These are phyloP conservation scores for Centropus bengalensis DNA, from an alignment of 2,113 vertebrate genomes.

Conservation along the genomic window DNA sequence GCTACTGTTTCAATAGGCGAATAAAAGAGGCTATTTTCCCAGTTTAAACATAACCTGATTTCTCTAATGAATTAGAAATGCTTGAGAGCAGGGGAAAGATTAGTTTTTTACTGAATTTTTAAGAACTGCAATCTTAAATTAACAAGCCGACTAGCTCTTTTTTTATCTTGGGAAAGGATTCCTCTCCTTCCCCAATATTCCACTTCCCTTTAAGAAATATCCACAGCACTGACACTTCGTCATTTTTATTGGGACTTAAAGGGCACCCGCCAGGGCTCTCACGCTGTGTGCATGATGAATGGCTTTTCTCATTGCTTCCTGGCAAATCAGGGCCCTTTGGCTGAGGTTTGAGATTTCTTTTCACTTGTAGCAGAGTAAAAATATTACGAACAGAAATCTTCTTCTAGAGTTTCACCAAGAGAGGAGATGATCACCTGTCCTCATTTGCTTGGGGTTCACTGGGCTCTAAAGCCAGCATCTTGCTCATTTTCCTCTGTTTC, in stretches of 20 bases:
- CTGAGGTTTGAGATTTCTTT: not conserved
- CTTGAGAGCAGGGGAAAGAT: not conserved
- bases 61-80: constrained; percentile 18
- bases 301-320: not conserved
- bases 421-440: not conserved
- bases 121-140: not conserved
- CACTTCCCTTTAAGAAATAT: not conserved
- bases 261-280: not conserved
- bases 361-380: not conserved
- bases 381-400: not conserved
- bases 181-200: not conserved
- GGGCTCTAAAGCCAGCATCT: not conserved
- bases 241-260: not conserved
- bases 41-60: constrained; percentile 52
- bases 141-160: not conserved
- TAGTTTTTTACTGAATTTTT: not conserved
- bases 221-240: not conserved
- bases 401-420: not conserved
- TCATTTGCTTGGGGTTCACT: not conserved
- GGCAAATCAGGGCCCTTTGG: not conserved
- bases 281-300: not conserved
- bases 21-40: constrained; percentile 42
- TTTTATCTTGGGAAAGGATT: not conserved
- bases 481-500: not conserved
- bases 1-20: constrained; percentile 56